These are phyloP conservation scores for Galago senegalensis DNA, from an alignment of 2,797 vertebrate genomes.

Conservation along the genomic window DNA sequence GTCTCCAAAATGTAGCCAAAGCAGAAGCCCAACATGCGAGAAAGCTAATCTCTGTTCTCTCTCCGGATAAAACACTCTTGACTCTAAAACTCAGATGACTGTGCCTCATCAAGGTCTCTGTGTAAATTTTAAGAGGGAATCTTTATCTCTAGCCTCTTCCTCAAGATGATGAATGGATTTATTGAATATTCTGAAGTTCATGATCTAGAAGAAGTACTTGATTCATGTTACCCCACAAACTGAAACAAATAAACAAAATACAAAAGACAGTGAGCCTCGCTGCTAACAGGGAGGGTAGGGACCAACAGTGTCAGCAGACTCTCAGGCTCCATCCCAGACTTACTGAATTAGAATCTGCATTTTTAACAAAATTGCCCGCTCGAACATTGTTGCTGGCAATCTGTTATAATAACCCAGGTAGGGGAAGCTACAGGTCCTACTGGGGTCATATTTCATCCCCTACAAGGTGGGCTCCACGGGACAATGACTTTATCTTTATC, in stretches of 20 bases:
- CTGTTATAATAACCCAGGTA: no score
- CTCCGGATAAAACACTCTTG: not conserved
- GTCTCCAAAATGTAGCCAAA: not conserved
- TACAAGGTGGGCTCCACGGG: not conserved
- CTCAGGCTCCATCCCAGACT: not conserved
- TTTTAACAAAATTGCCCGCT: not conserved
- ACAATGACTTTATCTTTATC: not conserved
- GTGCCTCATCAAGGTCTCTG: not conserved
- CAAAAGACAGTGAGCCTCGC: not conserved
- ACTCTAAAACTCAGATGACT: not conserved
- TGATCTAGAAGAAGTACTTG: not conserved
- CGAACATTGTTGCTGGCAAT: not conserved
- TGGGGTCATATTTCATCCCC: not conserved
- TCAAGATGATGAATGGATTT: not conserved
- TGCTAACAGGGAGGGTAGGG: rapidly evolving
- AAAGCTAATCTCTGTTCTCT: not conserved
- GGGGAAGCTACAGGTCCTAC: not conserved
- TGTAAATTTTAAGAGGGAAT: not conserved
- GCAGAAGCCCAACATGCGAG: not conserved
- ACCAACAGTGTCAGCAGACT: rapidly evolving
- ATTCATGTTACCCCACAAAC: not conserved
- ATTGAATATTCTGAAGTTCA: not conserved
- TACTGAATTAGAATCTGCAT: not conserved
- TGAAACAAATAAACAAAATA: not conserved
- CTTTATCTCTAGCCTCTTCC: not conserved